Evolutionary conservation across 2,797 vertebrate genomes (phyloP).

Genomic region (Myotis planiceps): DNA sequence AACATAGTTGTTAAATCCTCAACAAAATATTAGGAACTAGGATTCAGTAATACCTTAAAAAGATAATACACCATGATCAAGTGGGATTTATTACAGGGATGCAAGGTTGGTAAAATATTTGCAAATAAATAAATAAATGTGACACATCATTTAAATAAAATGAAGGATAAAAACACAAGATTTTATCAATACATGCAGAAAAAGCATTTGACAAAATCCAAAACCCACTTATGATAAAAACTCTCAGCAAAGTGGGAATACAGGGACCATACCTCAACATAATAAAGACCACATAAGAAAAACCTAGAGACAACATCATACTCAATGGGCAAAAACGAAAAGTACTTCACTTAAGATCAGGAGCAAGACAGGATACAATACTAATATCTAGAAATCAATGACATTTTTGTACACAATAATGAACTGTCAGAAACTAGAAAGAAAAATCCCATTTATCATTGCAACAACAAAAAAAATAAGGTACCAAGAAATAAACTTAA

Average conservation of each 20-base stretch:
- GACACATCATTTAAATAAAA: background rate
- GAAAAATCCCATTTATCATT: background rate
- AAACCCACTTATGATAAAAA: background rate
- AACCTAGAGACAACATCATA: background rate
- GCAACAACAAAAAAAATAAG: background rate
- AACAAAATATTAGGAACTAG: background rate
- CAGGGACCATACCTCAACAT: too few relatives aligned
- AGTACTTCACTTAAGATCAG: background rate
- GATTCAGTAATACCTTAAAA: background rate
- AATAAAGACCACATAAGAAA: background rate
- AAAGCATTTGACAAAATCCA: background rate
- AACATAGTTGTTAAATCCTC: background rate
- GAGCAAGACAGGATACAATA: background rate
- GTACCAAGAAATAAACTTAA: background rate
- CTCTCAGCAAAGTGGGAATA: background rate
- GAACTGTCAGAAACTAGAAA: background rate
- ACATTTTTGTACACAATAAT: background rate
- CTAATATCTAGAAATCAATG: too few relatives aligned
- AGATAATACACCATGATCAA: background rate
- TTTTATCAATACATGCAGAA: background rate
- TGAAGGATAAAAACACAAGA: background rate
- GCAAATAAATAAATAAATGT: background rate
- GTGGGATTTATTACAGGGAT: background rate
- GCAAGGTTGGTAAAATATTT: background rate
- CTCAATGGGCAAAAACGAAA: background rate